Conservation (phyloP, 2,113 vertebrate genomes). For the Callionymus lyra region DNA sequence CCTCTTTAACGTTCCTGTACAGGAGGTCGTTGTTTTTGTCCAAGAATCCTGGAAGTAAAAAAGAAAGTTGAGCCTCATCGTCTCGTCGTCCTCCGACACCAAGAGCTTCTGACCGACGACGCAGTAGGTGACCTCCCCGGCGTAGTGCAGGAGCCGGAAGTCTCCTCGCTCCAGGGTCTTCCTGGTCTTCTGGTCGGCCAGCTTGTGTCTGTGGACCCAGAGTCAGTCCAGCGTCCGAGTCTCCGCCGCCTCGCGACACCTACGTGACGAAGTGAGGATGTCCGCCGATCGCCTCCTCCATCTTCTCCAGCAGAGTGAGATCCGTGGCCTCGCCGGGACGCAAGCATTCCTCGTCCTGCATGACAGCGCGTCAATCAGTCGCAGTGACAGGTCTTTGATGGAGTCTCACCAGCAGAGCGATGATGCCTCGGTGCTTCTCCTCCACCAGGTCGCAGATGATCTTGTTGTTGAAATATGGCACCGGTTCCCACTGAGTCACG, state of each 20-base stretch:
- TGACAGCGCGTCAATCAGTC: neutral
- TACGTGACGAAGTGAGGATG: conserved; percentile 94
- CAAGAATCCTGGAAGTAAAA: conserved; percentile 76
- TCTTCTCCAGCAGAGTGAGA: conserved; percentile 86
- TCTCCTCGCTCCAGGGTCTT: conserved; percentile 85
- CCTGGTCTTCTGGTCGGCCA: conserved; percentile 77
- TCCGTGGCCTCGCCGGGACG: conserved; percentile 90
- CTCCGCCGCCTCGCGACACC: conserved; percentile 55
- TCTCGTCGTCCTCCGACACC: neutral
- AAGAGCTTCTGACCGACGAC: conserved; percentile 75
- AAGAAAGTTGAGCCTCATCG: too few species aligned
- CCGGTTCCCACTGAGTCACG: conserved; percentile 81
- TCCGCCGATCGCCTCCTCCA: conserved; percentile 86
- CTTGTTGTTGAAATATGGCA: conserved; percentile 97
- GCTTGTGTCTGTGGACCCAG: conserved; percentile 70
- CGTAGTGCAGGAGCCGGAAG: conserved; percentile 87
- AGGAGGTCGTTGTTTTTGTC: conserved; percentile 96
- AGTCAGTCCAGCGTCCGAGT: conserved; percentile 16
- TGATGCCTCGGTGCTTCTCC: conserved; percentile 90
- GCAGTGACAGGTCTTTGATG: neutral
- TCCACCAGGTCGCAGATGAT: conserved; percentile 94
- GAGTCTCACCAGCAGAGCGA: conserved; percentile 80
- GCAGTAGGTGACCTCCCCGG: conserved; percentile 92
- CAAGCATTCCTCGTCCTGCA: conserved; percentile 89
- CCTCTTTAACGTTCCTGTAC: conserved; percentile 92